These are phyloP conservation scores for Ooceraea biroi DNA, from an alignment of 1,140 invertebrate genomes.

Conservation along the genomic window DNA sequence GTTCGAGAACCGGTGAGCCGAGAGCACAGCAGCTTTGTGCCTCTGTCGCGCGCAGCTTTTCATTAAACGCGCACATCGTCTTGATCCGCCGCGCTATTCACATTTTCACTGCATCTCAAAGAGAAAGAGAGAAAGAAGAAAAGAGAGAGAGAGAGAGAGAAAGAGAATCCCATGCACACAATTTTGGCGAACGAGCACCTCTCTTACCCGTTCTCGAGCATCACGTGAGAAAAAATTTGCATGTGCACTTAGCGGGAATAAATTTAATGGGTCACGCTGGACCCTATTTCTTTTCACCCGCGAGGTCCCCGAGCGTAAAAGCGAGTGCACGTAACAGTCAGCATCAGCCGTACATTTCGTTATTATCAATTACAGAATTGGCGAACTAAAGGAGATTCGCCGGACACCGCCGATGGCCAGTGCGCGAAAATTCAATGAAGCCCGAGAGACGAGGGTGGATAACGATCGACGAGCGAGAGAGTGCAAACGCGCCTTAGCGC, in stretches of 20 bases:
- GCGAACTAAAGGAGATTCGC: background rate
- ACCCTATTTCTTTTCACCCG: background rate
- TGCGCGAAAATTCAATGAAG: slow-evolving; percentile 41
- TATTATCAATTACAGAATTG: slow-evolving; percentile 34
- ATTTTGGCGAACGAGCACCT: background rate
- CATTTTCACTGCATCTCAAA: slow-evolving; percentile 21
- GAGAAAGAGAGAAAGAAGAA: background rate
- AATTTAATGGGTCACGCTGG: slow-evolving; percentile 35
- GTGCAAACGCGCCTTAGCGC: slow-evolving; percentile 21
- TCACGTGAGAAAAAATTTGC: background rate
- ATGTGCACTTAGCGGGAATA: slow-evolving; percentile 23
- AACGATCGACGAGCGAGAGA: slow-evolving; percentile 35
- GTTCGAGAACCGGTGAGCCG: slow-evolving; percentile 37
- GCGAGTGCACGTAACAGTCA: background rate
- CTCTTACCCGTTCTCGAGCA: background rate
- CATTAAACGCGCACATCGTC: slow-evolving; percentile 46
- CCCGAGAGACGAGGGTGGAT: slow-evolving; percentile 5
- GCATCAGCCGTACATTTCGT: background rate
- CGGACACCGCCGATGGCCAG: background rate
- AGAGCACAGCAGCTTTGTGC: slow-evolving; percentile 24
- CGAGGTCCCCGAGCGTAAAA: background rate
- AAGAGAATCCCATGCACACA: background rate
- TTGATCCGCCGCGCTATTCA: slow-evolving; percentile 30
- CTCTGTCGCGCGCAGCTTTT: slow-evolving; percentile 57
- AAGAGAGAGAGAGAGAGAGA: background rate